Conservation (phyloP, 2,797 vertebrate genomes). For the Danionella dracula region DNA sequence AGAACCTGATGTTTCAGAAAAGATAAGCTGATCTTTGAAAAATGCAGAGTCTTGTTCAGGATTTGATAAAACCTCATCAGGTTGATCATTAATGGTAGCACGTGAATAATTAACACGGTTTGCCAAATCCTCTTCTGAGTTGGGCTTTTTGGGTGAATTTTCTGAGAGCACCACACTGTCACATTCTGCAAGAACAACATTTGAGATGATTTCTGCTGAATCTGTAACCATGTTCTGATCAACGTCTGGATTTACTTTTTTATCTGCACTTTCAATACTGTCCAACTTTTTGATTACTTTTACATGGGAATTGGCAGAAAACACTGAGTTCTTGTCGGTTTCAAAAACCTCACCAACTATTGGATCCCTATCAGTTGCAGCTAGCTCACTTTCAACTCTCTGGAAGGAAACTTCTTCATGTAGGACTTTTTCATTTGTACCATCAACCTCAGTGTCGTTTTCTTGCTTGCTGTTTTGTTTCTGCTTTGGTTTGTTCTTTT, state of each 20-base stretch:
- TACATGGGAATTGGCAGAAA: not conserved
- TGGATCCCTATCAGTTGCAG: not conserved
- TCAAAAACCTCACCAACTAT: constrained; percentile 11
- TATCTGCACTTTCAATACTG: not conserved
- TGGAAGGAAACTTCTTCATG: not conserved
- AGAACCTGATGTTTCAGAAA: not conserved
- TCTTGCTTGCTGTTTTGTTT: constrained; percentile 23
- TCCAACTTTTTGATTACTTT: not conserved
- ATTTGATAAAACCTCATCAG: not conserved
- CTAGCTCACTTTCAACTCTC: not conserved
- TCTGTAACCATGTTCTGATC: constrained; percentile 12
- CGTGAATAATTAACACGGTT: too few relatives aligned
- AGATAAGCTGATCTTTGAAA: not conserved
- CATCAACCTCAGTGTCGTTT: not conserved
- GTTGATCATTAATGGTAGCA: not conserved
- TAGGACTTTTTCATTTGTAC: constrained; percentile 8
- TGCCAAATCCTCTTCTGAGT: too few relatives aligned
- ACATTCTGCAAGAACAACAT: not conserved
- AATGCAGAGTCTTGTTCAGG: not conserved
- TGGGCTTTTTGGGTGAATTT: too few relatives aligned
- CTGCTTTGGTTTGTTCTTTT: constrained; percentile 61
- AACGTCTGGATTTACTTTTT: constrained; percentile 2
- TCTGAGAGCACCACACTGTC: not conserved
- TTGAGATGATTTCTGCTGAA: not conserved
- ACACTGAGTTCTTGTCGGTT: not conserved